Base-by-base conservation (phyloP, 53 echinoderm and acorn worm genomes). In the Stichopus horrens region DNA sequence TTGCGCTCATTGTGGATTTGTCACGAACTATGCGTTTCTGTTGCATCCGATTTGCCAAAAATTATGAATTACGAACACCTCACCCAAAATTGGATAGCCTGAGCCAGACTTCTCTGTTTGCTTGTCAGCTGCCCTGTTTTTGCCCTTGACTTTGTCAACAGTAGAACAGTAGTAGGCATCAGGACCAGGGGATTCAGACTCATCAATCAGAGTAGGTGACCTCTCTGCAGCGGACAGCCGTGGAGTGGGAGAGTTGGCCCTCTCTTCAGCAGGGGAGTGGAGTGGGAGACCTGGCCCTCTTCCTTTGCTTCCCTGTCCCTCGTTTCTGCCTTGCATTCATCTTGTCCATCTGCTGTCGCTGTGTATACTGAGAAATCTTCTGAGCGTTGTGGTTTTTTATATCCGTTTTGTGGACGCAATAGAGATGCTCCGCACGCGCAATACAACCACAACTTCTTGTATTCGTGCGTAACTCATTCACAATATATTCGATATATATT, bases 141-240 rank as follows among this genome's bases (percentile, higher is more conserved):
- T 73, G 74, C 74, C 74, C 11, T 73, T 73, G 74, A n/a, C 74
- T 73, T 73, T 73, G 74, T 73, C 74, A 73, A 73, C 74, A 73
- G 74, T 73, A 73, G 74, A 21, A 73, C 74, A 21, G 74, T 73
- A 21, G 74, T 73, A 21, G 21, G 74, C 74, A 73, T 73, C 74
- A 73, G 6, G 74, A 73, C 74, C 74, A 73, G 74, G 74, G 74
- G 74, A 73, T 73, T 73, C 74, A 73, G 74, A 21, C 11, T 73
- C 9, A 73, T 73, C 74, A 65, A 14, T 65, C 66, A 65, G 66
- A 14, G 66, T 9, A 65, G 66, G 66, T 65, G 66, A 65, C 66
- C 66, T 65, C 66, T 65, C 66, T 65, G 66, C 66, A 65, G 66
- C 66, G 66, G 66, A 65, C 66, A 65, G 66, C 8, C 8, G 66